These are phyloP conservation scores for Taenioides sp. DNA, from an alignment of 2,797 vertebrate species.

Conservation along the genomic window DNA sequence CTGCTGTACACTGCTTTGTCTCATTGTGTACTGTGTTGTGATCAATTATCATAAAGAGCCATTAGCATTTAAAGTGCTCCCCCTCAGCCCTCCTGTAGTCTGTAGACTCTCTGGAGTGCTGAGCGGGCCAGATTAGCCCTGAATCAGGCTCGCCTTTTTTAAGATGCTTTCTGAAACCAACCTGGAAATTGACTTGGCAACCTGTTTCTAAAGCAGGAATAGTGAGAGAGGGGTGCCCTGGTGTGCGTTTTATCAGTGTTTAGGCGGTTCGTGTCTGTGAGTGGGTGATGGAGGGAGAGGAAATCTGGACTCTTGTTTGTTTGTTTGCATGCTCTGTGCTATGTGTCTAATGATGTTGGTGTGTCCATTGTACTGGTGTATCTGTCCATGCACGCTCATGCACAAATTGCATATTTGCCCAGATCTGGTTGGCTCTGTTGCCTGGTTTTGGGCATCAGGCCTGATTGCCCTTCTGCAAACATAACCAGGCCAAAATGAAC, in stretches of 20 bases:
- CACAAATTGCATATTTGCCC: conserved; percentile 72
- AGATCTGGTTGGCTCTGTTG: conserved; percentile 66
- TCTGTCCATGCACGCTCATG: conserved; percentile 24
- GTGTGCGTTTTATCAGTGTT: conserved; percentile 15
- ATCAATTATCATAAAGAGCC: conserved; percentile 66
- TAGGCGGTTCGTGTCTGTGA: conserved; percentile 14
- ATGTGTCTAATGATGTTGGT: conserved; percentile 50
- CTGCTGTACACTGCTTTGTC: conserved; percentile 46
- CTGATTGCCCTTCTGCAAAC: conserved; percentile 78
- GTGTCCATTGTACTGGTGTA: conserved; percentile 24
- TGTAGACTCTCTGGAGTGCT: conserved; percentile 63
- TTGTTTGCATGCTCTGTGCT: conserved; percentile 68
- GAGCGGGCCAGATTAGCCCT: conserved; percentile 62
- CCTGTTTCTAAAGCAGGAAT: conserved; percentile 53
- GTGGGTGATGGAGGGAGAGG: conserved; percentile 31
- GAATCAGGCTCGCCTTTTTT: conserved; percentile 60
- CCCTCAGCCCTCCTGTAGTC: conserved; percentile 61
- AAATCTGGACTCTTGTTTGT: conserved; percentile 64
- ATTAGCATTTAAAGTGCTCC: conserved; percentile 77
- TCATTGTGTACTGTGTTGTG: conserved; percentile 57
- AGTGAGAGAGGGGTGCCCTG: conserved; percentile 22
- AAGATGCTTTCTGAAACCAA: conserved; percentile 51
- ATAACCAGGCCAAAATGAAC: conserved; percentile 69
- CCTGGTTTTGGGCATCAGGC: conserved; percentile 65
- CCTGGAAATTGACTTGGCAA: conserved; percentile 55